Evolutionary conservation across 2,113 vertebrate genomes (phyloP), one percentile per base, ranked within the genome.

Genomic region (Trinectes maculatus): DNA sequence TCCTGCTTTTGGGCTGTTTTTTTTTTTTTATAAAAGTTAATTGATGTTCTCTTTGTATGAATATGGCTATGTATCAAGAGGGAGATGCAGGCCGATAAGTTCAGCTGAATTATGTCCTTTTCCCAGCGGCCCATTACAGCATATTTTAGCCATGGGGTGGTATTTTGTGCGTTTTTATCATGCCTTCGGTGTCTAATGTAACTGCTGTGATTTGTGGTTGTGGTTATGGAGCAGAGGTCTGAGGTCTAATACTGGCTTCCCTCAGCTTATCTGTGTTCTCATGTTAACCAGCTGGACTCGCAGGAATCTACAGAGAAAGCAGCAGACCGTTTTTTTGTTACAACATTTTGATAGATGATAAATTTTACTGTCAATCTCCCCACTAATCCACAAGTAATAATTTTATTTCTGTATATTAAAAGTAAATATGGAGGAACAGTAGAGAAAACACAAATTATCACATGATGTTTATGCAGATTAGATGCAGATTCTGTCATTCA

Each of bases 71-170:
- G 58, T 21, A 69, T 80, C 46, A 71, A 49, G 54, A 48, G 15
- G 54, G 21, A 21, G 31, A 73, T 62, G 24, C 9, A 1, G 47
- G 40, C 33, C 49, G 62, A 76, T 82, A 53, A 49, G 2, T 70
- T 69, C 21, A 15, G 19, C 22, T 59, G 58, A 74, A 68, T 62
- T 49, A 62, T 48, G 40, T 62, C 18, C 28, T 42, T 57, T 44
- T 26, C 76, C 31, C 2, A 6, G 19, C 31, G 39, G 55, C n/a
- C 26, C 21, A 12, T 36, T 16, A 6, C 58, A 9, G 26, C 43
- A 18, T 18, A 21, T 21, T 55, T 58, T 18, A 47, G 59, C 49
- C 12, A n/a, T n/a, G n/a, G n/a, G n/a, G 0, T 25, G n/a, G 48
- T 16, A 28, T 57, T 46, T 52, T 26, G 19, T 13, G 47, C 22